Base-by-base conservation (phyloP, 1,140 invertebrate species). In the Drosophila seguyi region DNA sequence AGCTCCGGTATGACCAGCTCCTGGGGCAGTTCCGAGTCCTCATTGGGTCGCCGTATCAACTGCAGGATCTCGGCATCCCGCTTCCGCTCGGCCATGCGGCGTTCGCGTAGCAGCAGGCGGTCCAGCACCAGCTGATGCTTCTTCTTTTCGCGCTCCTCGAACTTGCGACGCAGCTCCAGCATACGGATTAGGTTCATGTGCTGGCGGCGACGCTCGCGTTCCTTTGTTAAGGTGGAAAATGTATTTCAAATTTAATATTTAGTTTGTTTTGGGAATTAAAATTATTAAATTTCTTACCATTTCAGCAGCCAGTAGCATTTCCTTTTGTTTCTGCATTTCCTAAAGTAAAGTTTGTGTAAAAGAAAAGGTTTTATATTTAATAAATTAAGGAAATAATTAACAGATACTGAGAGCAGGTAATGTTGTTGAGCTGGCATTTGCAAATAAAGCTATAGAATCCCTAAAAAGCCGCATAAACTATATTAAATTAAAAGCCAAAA, bases 151-250 rank as follows among this genome's bases (percentile, higher is more conserved):
- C 97, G 94, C 81, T 98, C 97, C 93, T 98, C 97, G 93, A 97
- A 96, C 76, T 96, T 95, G 63, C 97, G 95, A 5, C 97, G 95
- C 55, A 95, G 95, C 87, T 99, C 98, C 57, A 99, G 90, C 44
- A 97, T 96, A 31, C 98, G 96, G 20, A 99, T 96, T 39, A 98
- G 93, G 2, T 97, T 94, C 93, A 98, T 97, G 92, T 99, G 98
- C 92, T 99, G 98, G 42, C 97, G 94, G 84, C 97, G 94, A 90
- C 98, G 94, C 93, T 99, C 98, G 53, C 97, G 94, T 93, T 99
- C 98, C 97, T 98, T n/a, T 20, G 85, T 14, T 27, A 0, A 0
- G 0, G 47, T 62, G 67, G 16, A 45, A 75, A 20, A 59, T 25
- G n/a, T n/a, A 8, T 22, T 6, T 3, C 0, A 8, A 20, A 2